Evolutionary conservation across 2,113 vertebrate genomes (phyloP).

Genomic region (Bufo bufo): DNA sequence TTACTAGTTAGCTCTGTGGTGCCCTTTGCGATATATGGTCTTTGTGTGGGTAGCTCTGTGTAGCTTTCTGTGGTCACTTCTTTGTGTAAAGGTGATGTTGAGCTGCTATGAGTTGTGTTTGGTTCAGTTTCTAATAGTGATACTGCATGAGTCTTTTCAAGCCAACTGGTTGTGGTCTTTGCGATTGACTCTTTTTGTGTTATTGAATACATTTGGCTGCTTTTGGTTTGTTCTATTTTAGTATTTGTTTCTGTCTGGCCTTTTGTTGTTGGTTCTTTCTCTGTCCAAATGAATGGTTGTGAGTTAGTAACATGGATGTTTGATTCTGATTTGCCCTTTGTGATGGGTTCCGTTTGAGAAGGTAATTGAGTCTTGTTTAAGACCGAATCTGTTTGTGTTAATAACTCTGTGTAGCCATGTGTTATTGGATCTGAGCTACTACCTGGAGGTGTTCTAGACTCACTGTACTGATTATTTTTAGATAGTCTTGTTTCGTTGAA

Average conservation of each 20-base stretch:
- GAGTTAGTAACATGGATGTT: not conserved
- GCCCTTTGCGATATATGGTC: not conserved
- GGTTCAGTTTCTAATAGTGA: not conserved
- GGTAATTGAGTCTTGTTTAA: not conserved
- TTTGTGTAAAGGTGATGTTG: not conserved
- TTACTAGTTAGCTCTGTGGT: not conserved
- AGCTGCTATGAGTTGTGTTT: not conserved
- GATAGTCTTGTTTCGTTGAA: not conserved
- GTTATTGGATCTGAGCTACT: not conserved
- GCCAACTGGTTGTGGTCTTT: not conserved
- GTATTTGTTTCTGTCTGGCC: not conserved
- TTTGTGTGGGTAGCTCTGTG: constrained; percentile 1
- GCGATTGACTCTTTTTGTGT: not conserved
- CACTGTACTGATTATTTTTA: not conserved
- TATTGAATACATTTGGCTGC: not conserved
- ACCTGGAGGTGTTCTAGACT: not conserved
- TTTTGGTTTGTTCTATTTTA: not conserved
- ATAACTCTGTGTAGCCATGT: not conserved
- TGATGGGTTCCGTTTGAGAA: not conserved
- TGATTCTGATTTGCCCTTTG: not conserved
- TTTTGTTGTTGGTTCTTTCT: not conserved
- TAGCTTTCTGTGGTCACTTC: not conserved
- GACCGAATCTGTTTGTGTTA: not conserved
- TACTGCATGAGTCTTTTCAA: not conserved
- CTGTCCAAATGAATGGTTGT: not conserved